Percentiles rank a stretch among this genome's conserved stretches.
These are phyloP conservation scores for Macaria liturata DNA, from an alignment of 2,888 invertebrate species.

Conservation along the genomic window DNA sequence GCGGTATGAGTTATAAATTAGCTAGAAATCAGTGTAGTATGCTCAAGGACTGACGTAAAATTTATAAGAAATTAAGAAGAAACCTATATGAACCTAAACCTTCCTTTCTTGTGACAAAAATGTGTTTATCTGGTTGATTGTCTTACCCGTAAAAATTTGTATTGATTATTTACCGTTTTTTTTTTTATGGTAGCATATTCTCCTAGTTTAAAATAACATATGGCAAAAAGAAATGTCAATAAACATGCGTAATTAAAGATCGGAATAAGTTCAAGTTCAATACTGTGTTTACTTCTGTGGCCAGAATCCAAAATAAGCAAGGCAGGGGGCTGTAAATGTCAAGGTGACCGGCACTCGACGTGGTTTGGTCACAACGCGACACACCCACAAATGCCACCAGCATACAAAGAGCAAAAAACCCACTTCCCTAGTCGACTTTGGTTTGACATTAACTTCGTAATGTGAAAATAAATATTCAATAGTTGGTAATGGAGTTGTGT, in stretches of 20 bases:
- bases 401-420: conserved; percentile 12
- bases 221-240: no score
- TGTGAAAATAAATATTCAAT: conserved; percentile 4
- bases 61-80: no score
- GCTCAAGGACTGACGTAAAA: no score
- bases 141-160: no score
- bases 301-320: conserved; percentile 7
- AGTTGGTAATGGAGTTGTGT: background rate
- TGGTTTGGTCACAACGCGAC: conserved; percentile 33
- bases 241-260: background rate
- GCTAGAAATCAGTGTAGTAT: no score
- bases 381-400: conserved; percentile 43
- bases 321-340: conserved; percentile 48
- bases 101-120: no score
- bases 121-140: no score
- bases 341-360: conserved; percentile 21
- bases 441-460: conserved; percentile 8
- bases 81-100: no score
- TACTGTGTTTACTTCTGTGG: background rate
- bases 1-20: no score
- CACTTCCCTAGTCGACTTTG: conserved; percentile 13
- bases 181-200: no score
- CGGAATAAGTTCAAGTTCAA: conserved; percentile 14
- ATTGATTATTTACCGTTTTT: no score
- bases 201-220: no score